Percentiles rank a stretch among this genome's conserved stretches.
Evolutionary conservation across 2,113 vertebrate genomes (phyloP).

Genomic region (Dasyornis broadbenti): DNA sequence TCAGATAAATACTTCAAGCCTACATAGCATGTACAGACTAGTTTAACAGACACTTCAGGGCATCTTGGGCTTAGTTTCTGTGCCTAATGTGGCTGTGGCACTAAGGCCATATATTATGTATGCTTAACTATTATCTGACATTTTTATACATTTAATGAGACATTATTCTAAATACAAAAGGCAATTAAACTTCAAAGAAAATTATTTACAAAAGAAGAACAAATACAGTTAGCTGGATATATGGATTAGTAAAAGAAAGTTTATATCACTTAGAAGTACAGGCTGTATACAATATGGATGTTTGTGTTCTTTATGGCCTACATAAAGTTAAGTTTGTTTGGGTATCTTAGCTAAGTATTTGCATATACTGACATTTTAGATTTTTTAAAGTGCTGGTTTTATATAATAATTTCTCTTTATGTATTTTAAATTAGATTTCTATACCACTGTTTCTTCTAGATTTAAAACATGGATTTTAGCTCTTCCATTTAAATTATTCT

Average conservation of each 20-base stretch:
- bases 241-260: neutral
- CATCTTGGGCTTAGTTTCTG: neutral
- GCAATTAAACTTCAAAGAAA: neutral
- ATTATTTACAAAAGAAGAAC: neutral
- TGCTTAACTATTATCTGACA: neutral
- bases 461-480: neutral
- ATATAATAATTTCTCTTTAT: neutral
- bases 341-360: neutral
- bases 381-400: neutral
- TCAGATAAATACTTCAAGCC: neutral
- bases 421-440: neutral
- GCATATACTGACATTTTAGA: neutral
- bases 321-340: neutral
- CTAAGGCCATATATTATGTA: neutral
- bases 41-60: neutral
- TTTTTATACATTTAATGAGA: neutral
- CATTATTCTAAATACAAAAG: neutral
- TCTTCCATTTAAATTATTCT: neutral
- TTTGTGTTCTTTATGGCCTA: neutral
- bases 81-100: neutral
- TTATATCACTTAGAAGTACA: neutral
- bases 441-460: neutral
- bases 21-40: neutral
- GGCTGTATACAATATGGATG: neutral
- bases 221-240: neutral